Evolutionary conservation across 2,113 vertebrate genomes (phyloP), one percentile per base, ranked within the genome.

Genomic region (Petrocephalus microphthalmus): DNA sequence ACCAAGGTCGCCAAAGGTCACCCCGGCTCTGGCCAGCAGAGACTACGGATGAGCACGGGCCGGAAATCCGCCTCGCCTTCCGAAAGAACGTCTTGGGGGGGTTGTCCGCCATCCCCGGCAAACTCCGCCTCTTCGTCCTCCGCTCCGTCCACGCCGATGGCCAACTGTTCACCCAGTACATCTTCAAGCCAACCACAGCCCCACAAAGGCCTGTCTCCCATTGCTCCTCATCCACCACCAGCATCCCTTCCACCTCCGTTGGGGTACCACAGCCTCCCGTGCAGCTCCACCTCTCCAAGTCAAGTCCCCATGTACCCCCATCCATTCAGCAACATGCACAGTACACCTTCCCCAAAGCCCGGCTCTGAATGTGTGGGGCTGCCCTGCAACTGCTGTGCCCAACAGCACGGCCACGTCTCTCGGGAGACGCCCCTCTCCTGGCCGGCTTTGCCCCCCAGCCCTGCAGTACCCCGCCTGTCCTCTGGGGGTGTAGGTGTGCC

Each of bases 311-410:
- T 90, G 88, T 94, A 88, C 87, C 91, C 33, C 86, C 6, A 87
- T 92, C 89, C 93, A 94, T 88, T 64, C 85, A 91, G 25, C 42
- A 89, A 91, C 82, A 91, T 95, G 88, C 97, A 96, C 87, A 91
- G 96, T 88, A 95, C 96, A 4, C 94, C 94, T 0, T 90, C 93
- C 56, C 67, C 93, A 87, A 92, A 93, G 54, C 93, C 92, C 2
- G 29, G 92, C 20, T 89, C 92, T 2, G 89, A 92, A 91, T 89
- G 93, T 88, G 81, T 91, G 20, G 93, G 89, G n/a, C 88, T 87
- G 29, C 86, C 93, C 0, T 98, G 96, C 90, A 91, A 53, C 89
- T 97, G 96, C 91, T 94, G 93, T 90, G 88, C 94, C 92, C 93
- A 93, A 15, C 90, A 93, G 85, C 92, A 94, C 86, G 71, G 92